phyloP scores from a whole-genome alignment of 2,113 vertebrate genomes.

The Nycticebus coucang region DNA sequence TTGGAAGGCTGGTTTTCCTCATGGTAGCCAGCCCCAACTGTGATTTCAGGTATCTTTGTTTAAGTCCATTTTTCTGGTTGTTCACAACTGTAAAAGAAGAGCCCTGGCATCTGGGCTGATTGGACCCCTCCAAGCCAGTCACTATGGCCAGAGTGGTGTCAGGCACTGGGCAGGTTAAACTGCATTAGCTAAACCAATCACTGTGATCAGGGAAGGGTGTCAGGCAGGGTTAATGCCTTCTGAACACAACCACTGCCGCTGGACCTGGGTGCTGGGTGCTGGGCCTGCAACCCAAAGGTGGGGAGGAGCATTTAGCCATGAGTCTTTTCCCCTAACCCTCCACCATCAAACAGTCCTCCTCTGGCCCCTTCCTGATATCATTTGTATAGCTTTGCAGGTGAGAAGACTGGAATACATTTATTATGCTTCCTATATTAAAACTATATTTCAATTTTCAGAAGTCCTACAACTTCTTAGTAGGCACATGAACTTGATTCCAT shows the following conservation, averaged over 20 bases:
- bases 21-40: neutral
- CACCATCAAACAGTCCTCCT: neutral
- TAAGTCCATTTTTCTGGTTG: neutral
- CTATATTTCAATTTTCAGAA: neutral
- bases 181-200: neutral
- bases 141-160: neutral
- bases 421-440: neutral
- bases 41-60: neutral
- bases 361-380: neutral
- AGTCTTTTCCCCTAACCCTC: neutral
- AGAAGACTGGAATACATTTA: neutral
- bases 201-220: neutral
- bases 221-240: neutral
- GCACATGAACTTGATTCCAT: neutral
- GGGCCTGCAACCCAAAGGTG: accelerated
- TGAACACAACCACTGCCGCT: neutral
- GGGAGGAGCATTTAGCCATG: accelerated
- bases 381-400: neutral
- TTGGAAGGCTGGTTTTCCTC: neutral
- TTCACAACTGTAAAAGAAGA: neutral
- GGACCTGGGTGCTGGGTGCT: neutral
- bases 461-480: neutral
- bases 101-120: neutral
- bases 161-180: neutral
- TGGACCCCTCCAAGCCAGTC: neutral